Percentiles rank a stretch among this genome's conserved stretches.
phyloP scores from a whole-genome alignment of 1,140 invertebrate species.

The Heliconius hewitsoni region DNA sequence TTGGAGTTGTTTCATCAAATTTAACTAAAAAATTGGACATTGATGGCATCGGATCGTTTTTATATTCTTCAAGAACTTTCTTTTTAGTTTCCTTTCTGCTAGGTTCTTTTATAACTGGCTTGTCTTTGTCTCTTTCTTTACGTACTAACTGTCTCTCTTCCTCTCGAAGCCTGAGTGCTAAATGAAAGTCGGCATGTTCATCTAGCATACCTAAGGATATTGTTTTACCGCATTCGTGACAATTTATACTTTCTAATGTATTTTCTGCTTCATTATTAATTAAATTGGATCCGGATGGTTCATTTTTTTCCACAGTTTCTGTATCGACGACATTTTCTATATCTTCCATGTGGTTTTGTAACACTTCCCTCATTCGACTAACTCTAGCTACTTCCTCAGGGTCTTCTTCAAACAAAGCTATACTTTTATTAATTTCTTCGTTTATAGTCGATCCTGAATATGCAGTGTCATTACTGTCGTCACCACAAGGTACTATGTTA shows the following conservation, averaged over 20 bases:
- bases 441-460: slow-evolving; percentile 75
- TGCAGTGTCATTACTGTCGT: slow-evolving; percentile 65
- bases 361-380: slow-evolving; percentile 61
- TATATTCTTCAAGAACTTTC: slow-evolving; percentile 42
- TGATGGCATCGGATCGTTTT: slow-evolving; percentile 48
- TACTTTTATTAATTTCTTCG: slow-evolving; percentile 75
- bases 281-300: background rate
- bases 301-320: slow-evolving; percentile 14
- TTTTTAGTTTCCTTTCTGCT: slow-evolving; percentile 41
- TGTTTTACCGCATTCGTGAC: slow-evolving; percentile 81
- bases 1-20: slow-evolving; percentile 54
- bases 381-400: slow-evolving; percentile 54
- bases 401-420: slow-evolving; percentile 69
- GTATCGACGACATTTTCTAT: slow-evolving; percentile 32
- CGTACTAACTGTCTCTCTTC: slow-evolving; percentile 74
- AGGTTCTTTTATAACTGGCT: slow-evolving; percentile 41
- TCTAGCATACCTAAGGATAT: slow-evolving; percentile 72
- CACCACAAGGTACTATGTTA: slow-evolving; percentile 51
- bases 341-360: slow-evolving; percentile 42
- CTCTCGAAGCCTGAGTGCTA: slow-evolving; percentile 82
- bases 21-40: slow-evolving; percentile 69
- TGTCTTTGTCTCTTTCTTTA: slow-evolving; percentile 43
- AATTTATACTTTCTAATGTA: slow-evolving; percentile 53
- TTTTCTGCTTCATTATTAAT: slow-evolving; percentile 16
- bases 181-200: slow-evolving; percentile 84